Evolutionary conservation across 2,888 invertebrate species (phyloP).

Genomic region (Apamea anceps): DNA sequence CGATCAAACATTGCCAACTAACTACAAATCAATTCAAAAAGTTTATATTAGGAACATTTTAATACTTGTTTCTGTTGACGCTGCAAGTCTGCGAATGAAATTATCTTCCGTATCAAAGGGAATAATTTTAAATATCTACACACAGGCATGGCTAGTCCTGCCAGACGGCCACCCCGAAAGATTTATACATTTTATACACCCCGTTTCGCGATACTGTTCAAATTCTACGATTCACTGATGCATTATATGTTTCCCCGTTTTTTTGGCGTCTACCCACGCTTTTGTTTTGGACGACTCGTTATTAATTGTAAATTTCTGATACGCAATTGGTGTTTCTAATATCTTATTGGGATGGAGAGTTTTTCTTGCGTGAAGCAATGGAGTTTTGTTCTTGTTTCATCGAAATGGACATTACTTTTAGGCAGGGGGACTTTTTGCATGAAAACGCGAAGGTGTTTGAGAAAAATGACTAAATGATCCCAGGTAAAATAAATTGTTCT

Average conservation of each 20-base stretch:
- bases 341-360: slow-evolving; percentile 62
- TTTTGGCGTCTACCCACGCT: slow-evolving; percentile 82
- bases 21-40: slow-evolving; percentile 17
- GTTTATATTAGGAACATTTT: slow-evolving; percentile 26
- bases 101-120: slow-evolving; percentile 90
- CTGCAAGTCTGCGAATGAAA: slow-evolving; percentile 83
- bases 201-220: slow-evolving; percentile 80
- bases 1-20: slow-evolving; percentile 17
- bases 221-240: slow-evolving; percentile 86
- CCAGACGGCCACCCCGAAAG: slow-evolving; percentile 86
- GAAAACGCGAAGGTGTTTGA: slow-evolving; percentile 34
- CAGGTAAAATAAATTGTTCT: background rate
- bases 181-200: slow-evolving; percentile 82
- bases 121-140: slow-evolving; percentile 90
- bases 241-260: slow-evolving; percentile 84
- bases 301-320: slow-evolving; percentile 78
- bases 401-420: slow-evolving; percentile 57
- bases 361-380: slow-evolving; percentile 59
- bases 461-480: slow-evolving; percentile 45
- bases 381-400: slow-evolving; percentile 53
- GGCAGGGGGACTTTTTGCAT: slow-evolving; percentile 42
- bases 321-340: slow-evolving; percentile 65
- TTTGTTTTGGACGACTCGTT: slow-evolving; percentile 82
- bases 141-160: slow-evolving; percentile 82
- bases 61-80: slow-evolving; percentile 78